Conservation (phyloP, 2,113 vertebrate species). For the Corynorhinus townsendii region DNA sequence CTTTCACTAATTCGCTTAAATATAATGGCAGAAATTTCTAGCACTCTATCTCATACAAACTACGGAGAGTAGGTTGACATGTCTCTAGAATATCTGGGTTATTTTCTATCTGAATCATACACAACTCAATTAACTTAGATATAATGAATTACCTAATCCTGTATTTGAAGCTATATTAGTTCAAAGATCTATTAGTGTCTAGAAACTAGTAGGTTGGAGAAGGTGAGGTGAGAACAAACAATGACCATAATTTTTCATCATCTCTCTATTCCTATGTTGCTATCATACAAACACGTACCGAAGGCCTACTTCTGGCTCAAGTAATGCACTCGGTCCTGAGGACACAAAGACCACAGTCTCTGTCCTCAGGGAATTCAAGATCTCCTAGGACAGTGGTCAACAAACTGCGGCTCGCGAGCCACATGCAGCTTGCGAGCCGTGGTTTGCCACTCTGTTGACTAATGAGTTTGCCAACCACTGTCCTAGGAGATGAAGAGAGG, state of each 20-base stretch:
- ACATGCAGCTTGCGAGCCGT: no score
- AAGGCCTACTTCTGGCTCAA: neutral
- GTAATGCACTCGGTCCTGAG: neutral
- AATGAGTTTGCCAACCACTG: no score
- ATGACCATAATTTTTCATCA: neutral
- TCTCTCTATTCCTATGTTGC: neutral
- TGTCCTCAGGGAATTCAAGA: neutral
- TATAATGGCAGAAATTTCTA: neutral
- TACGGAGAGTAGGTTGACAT: neutral
- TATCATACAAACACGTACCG: neutral
- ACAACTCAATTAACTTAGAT: neutral
- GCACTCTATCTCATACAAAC: neutral
- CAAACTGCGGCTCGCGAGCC: no score
- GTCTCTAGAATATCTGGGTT: neutral
- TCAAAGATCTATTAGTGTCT: neutral
- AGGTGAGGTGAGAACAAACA: neutral
- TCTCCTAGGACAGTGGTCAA: neutral
- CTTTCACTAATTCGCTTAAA: neutral
- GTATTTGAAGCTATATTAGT: neutral
- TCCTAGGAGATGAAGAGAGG: neutral
- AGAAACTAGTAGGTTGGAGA: neutral
- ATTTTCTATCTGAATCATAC: constrained; percentile 26
- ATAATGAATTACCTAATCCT: neutral
- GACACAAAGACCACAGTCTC: neutral
- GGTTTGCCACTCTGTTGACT: no score